These are phyloP conservation scores for Betta splendens DNA, from an alignment of 2,797 vertebrate species.

Conservation along the genomic window DNA sequence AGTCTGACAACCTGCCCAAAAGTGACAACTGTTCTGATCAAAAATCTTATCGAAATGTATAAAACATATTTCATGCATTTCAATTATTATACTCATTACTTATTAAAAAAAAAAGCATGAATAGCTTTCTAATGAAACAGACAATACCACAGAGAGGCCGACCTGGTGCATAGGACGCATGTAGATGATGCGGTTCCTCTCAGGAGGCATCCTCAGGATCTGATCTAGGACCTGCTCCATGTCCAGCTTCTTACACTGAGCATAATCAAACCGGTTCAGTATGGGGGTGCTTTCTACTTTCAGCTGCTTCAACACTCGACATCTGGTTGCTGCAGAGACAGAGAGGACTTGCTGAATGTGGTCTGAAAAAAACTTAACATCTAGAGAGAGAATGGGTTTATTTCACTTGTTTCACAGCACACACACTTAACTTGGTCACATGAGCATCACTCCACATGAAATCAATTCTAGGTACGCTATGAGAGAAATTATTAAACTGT, in stretches of 20 bases:
- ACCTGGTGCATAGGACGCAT: conserved; percentile 99
- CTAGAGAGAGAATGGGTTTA: no score
- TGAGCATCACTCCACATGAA: no score
- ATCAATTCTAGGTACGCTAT: no score
- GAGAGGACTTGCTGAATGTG: background rate
- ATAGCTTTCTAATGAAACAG: background rate
- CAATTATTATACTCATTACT: no score
- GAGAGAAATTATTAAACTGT: no score
- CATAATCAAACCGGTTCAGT: conserved; percentile 96
- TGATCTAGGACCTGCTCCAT: conserved; percentile 99
- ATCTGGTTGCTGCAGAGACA: conserved; percentile 88
- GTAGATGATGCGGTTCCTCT: conserved; percentile 97
- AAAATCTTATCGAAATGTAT: no score
- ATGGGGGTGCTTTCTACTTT: conserved; percentile 93
- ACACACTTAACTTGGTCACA: no score
- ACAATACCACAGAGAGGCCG: background rate
- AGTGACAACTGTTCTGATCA: no score
- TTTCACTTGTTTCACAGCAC: no score
- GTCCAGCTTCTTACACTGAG: conserved; percentile 97
- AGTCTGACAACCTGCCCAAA: no score
- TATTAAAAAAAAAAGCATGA: background rate
- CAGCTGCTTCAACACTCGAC: conserved; percentile 94
- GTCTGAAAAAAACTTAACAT: no score
- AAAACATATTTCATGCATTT: no score
- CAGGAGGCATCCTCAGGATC: conserved; percentile 94